These are phyloP conservation scores for Nycticryphes semicollaris DNA, from an alignment of 2,113 vertebrate genomes.

Conservation along the genomic window DNA sequence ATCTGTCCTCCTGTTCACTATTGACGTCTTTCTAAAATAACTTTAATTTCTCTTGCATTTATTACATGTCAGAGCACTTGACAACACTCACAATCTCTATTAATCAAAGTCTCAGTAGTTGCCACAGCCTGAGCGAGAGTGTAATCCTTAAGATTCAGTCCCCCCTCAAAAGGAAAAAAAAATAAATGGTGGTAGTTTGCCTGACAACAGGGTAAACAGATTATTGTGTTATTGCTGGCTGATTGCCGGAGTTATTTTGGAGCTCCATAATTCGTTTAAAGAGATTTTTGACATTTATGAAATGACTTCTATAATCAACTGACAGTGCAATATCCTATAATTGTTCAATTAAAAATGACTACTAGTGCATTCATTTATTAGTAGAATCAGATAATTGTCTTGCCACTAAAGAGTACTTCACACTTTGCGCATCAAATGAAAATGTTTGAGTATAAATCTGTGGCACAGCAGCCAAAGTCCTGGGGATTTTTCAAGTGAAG, in stretches of 20 bases:
- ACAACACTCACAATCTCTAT: constrained; percentile 59
- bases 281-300: constrained; percentile 96
- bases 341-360: constrained; percentile 97
- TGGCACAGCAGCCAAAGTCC: constrained; percentile 76
- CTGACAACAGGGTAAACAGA: constrained; percentile 84
- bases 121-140: constrained; percentile 12
- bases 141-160: constrained; percentile 56
- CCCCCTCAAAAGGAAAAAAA: not conserved
- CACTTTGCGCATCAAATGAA: constrained; percentile 81
- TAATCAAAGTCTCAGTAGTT: constrained; percentile 59
- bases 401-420: constrained; percentile 89
- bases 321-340: constrained; percentile 88
- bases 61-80: constrained; percentile 49
- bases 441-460: constrained; percentile 82
- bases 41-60: constrained; percentile 57
- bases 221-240: constrained; percentile 84
- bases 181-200: constrained; percentile 67
- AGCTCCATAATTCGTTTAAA: constrained; percentile 92
- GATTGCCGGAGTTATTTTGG: constrained; percentile 85
- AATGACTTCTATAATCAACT: constrained; percentile 86
- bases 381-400: constrained; percentile 90
- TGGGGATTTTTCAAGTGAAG: constrained; percentile 77
- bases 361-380: constrained; percentile 90
- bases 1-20: not conserved
- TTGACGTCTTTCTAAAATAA: not conserved